Evolutionary conservation across 2,797 vertebrate genomes (phyloP).

Genomic region (Gastrophryne carolinensis): DNA sequence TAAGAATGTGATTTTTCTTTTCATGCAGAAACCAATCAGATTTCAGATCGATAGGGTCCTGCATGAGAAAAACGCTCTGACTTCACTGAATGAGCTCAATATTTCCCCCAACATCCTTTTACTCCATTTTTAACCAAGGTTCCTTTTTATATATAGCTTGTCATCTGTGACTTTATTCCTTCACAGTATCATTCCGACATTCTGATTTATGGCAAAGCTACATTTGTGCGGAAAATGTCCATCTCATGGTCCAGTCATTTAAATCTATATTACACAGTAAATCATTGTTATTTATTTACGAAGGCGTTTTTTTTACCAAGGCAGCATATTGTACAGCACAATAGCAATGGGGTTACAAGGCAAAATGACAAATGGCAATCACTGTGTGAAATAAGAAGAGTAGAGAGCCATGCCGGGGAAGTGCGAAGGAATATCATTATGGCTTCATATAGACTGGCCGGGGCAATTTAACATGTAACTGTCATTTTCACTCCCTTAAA

Average conservation of each 20-base stretch:
- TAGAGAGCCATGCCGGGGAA: background rate
- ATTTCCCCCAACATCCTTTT: too few species aligned
- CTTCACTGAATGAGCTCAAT: too few species aligned
- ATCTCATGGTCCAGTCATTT: background rate
- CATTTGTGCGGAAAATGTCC: background rate
- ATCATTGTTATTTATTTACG: conserved; percentile 59
- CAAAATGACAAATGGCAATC: conserved; percentile 23
- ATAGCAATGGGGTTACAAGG: conserved; percentile 19
- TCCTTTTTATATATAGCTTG: background rate
- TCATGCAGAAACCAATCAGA: too few species aligned
- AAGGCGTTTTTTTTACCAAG: conserved; percentile 21
- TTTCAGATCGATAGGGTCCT: too few species aligned
- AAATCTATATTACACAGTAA: conserved; percentile 56
- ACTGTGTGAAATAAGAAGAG: background rate
- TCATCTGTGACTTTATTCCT: background rate
- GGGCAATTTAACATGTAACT: background rate
- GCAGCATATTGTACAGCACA: conserved; percentile 14
- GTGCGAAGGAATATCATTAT: background rate
- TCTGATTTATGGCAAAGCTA: background rate
- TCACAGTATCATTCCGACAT: conserved; percentile 5
- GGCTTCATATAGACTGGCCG: background rate
- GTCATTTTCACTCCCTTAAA: conserved; percentile 3
- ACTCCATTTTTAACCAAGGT: background rate
- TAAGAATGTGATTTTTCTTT: too few species aligned
- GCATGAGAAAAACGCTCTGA: too few species aligned